Conservation (phyloP, 2,888 invertebrate species). For the Axea sp. region DNA sequence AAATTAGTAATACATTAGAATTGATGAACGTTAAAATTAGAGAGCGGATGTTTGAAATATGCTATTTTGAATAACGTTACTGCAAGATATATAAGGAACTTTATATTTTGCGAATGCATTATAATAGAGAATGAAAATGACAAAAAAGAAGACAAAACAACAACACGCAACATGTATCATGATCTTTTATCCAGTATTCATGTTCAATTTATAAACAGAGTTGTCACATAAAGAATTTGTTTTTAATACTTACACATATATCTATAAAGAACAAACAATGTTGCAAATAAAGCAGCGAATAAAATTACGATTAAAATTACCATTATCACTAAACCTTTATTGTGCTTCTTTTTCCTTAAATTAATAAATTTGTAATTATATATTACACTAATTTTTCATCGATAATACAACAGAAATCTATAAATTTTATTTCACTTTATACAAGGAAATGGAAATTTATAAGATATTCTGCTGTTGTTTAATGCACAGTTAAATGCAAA, state of each 20-base stretch:
- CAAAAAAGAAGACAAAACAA: too few species aligned
- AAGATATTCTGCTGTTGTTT: background rate
- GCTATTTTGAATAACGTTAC: slow-evolving; percentile 40
- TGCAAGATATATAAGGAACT: slow-evolving; percentile 8
- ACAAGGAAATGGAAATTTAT: slow-evolving; percentile 11
- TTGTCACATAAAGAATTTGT: too few species aligned
- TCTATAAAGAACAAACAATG: slow-evolving; percentile 28
- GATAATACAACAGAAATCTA: background rate
- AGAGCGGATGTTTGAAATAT: slow-evolving; percentile 1
- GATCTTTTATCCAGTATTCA: too few species aligned
- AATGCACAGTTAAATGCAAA: slow-evolving; percentile 3
- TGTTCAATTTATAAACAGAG: too few species aligned
- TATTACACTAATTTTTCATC: background rate
- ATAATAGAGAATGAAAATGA: too few species aligned
- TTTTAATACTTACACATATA: slow-evolving; percentile 41
- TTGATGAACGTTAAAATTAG: background rate
- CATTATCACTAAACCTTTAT: slow-evolving; percentile 32
- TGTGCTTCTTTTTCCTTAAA: slow-evolving; percentile 38
- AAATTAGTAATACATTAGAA: slow-evolving; percentile 1
- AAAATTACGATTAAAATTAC: slow-evolving; percentile 22
- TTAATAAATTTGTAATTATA: slow-evolving; percentile 13
- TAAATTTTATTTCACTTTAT: slow-evolving; percentile 7
- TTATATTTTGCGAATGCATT: slow-evolving; percentile 13
- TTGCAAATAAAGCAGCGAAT: slow-evolving; percentile 21
- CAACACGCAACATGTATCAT: too few species aligned